A percentile compares a stretch with the other conserved stretches of the same genome.
Conservation (phyloP, 2,113 vertebrate species). For the Lepisosteus osseus region DNA sequence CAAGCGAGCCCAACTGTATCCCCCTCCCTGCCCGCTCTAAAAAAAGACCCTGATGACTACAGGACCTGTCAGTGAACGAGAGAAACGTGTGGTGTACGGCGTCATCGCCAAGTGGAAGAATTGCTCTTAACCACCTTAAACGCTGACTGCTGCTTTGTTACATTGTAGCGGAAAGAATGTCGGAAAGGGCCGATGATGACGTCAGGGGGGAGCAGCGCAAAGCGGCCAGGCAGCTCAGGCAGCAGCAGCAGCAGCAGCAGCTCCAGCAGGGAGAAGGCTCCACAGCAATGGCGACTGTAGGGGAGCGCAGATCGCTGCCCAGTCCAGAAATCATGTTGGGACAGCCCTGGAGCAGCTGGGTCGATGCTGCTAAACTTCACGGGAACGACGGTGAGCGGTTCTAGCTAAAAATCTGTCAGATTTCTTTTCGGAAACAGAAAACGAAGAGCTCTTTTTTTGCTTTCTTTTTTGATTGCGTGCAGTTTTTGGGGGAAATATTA, state of each 20-base stretch:
- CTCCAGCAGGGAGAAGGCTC: constrained; percentile 78
- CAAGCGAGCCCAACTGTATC: not conserved
- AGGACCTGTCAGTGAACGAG: constrained; percentile 7
- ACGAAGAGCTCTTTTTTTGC: constrained; percentile 55
- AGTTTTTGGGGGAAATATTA: constrained; percentile 61
- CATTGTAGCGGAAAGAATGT: constrained; percentile 98
- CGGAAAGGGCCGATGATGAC: constrained; percentile 96
- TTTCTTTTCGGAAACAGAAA: constrained; percentile 43
- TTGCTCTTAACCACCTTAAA: constrained; percentile 43
- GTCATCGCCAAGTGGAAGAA: constrained; percentile 36
- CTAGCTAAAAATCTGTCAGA: constrained; percentile 34
- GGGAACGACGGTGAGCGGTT: constrained; percentile 86
- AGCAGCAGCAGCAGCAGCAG: constrained; percentile 64
- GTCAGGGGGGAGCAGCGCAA: constrained; percentile 93
- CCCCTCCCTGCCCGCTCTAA: not conserved
- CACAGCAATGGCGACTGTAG: constrained; percentile 89
- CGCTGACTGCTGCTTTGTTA: constrained; percentile 76
- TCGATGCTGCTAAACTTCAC: constrained; percentile 89
- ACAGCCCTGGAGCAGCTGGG: constrained; percentile 93
- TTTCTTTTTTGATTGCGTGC: constrained; percentile 49
- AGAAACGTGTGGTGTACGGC: constrained; percentile 32
- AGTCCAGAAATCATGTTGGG: constrained; percentile 93
- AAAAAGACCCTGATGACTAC: not conserved
- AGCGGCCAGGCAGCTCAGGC: constrained; percentile 78
- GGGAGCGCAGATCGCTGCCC: constrained; percentile 89